Conservation (phyloP, 2,888 invertebrate genomes). For the Ornithoptera priamus region DNA sequence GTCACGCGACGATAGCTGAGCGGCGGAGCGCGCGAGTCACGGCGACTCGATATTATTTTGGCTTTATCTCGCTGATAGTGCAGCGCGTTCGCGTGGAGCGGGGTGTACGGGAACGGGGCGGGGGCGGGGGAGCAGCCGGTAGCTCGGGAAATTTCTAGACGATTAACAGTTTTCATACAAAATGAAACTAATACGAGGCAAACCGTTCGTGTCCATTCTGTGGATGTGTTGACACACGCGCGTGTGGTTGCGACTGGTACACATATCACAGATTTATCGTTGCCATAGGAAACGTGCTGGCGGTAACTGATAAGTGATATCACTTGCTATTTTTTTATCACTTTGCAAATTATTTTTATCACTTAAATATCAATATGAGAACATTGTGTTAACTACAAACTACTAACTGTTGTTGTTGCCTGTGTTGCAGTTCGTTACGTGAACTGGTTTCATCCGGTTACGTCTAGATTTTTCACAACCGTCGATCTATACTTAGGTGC, state of each 20-base stretch:
- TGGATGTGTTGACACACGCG: not conserved
- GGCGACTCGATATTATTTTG: not conserved
- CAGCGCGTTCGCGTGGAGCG: no score
- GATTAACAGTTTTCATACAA: no score
- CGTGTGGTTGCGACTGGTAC: not conserved
- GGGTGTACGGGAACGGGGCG: no score
- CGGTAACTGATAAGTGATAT: not conserved
- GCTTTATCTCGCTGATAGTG: no score
- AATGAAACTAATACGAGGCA: no score
- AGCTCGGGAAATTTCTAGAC: no score
- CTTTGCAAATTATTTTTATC: conserved; percentile 6
- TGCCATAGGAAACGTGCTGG: not conserved
- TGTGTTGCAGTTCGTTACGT: no score
- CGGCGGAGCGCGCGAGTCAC: not conserved
- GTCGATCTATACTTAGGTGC: no score
- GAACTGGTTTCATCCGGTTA: no score
- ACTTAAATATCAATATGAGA: conserved; percentile 2
- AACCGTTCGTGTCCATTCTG: not conserved
- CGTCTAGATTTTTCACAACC: no score
- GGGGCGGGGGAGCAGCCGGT: no score
- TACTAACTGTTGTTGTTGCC: not conserved
- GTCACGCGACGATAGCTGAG: not conserved
- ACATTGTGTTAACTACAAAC: conserved; percentile 7
- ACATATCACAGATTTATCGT: conserved; percentile 1
- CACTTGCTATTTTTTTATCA: not conserved